phyloP scores from a whole-genome alignment of 2,113 vertebrate species.

The Peromyscus leucopus region DNA sequence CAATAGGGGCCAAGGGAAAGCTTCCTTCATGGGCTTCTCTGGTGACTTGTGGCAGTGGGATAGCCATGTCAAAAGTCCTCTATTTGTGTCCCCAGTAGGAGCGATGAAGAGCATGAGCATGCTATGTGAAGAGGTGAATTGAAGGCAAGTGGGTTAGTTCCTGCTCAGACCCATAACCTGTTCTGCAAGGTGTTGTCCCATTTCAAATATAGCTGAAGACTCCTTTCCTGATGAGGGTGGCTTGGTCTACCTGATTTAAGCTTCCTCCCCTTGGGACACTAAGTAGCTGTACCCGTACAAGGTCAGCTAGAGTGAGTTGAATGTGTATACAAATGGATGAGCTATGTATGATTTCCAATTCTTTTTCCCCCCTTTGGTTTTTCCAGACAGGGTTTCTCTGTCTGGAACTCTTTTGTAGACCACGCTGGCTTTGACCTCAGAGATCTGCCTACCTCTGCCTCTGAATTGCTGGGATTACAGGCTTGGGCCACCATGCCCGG shows the following conservation, averaged over 20 bases:
- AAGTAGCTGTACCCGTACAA: constrained; percentile 24
- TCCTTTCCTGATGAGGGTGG: background rate
- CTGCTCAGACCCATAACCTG: constrained; percentile 18
- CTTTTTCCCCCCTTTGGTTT: background rate
- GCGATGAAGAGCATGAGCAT: background rate
- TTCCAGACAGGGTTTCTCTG: background rate
- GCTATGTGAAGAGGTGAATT: background rate
- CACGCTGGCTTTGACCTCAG: background rate
- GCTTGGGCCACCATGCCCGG: background rate
- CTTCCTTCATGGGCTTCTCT: constrained; percentile 55
- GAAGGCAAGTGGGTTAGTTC: background rate
- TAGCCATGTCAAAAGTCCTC: constrained; percentile 26
- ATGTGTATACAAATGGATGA: background rate
- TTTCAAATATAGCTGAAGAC: background rate
- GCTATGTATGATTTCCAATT: constrained; percentile 34
- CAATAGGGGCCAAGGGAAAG: background rate
- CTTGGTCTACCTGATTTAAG: background rate
- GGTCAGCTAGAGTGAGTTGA: background rate
- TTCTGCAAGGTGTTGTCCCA: background rate
- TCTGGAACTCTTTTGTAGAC: background rate
- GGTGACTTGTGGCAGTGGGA: constrained; percentile 22
- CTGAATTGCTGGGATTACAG: background rate
- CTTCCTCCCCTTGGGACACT: constrained; percentile 5
- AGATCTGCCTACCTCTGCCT: background rate
- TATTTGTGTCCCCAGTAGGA: background rate